These are phyloP conservation scores for Halictus quadricinctus DNA, from an alignment of 2,888 invertebrate genomes.

Conservation along the genomic window DNA sequence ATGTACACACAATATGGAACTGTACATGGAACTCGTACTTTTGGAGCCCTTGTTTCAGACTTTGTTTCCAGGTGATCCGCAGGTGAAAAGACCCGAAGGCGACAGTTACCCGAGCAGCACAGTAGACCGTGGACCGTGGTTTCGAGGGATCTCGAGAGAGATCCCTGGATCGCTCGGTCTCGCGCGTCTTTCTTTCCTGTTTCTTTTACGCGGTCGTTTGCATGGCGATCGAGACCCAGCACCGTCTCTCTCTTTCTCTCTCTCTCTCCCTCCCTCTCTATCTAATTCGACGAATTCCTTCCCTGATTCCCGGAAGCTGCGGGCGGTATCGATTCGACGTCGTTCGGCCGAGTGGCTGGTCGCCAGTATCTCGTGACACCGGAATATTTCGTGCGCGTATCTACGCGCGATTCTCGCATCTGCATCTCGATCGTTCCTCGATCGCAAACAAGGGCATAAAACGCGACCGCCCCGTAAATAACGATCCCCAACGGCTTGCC, in stretches of 20 bases:
- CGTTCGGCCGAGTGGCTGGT: conserved; percentile 53
- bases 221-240: conserved; percentile 41
- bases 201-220: conserved; percentile 44
- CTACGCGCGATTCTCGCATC: conserved; percentile 38
- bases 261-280: conserved; percentile 12
- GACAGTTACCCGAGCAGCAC: background rate
- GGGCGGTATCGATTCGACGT: conserved; percentile 67
- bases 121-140: conserved; percentile 20
- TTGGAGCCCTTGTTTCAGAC: background rate
- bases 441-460: conserved; percentile 58
- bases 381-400: conserved; percentile 24
- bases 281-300: conserved; percentile 48
- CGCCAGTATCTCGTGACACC: conserved; percentile 35
- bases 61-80: background rate
- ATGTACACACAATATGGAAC: background rate
- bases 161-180: background rate
- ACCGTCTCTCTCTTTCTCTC: conserved; percentile 14
- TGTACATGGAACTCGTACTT: background rate
- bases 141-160: conserved; percentile 1
- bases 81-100: background rate
- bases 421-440: conserved; percentile 36
- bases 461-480: conserved; percentile 42
- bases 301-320: conserved; percentile 66
- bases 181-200: conserved; percentile 11
- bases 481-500: conserved; percentile 31